Base-by-base conservation (phyloP, 2,797 vertebrate genomes). In the Malacoraja senta region DNA sequence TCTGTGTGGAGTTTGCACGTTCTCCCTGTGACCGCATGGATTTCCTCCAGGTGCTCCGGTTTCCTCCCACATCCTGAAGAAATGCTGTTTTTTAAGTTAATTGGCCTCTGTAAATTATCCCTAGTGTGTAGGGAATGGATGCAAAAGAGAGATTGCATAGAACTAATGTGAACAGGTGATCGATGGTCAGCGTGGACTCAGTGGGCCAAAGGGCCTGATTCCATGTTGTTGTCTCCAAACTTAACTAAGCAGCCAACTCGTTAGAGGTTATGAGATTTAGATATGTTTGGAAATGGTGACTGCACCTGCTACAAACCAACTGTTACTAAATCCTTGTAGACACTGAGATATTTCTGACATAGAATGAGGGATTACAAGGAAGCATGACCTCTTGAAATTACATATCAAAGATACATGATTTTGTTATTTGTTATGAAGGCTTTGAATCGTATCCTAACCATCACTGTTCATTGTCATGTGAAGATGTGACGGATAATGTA, bases 341-440 rank as follows among this genome's bases (percentile, higher is more conserved):
- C 58, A 61, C 63, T 63, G 29, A 29, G n/a, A 17, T 65, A 8
- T 88, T 65, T 68, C 17, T 68, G 61, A 88, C 15, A 65, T 35
- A 19, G 63, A 8, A 88, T 68, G 32, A 88, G 29, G 84, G 61
- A 35, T n/a, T 65, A 35, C n/a, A 68, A 68, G 63, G 63, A 88
- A 68, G 63, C 17, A 68, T 68, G 61, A 35, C 63, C 65, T 88
- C 32, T n/a, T 88, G n/a, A 88, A 68, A 68, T 88, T 88, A 88
- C 84, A 68, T 7, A 88, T 35, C 63, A 63, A 3, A 65, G 61
- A 88, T 26, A 63, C 61, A 65, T 88, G 65, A 68, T 65, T 88
- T 88, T 68, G 65, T 74, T 84, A 12, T 65, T 88, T 78, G 63
- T 17, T 3, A 21, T 1, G n/a, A 68, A 68, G 8, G 32, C n/a